Percentiles rank a stretch among this genome's conserved stretches.
Conservation (phyloP, 30 jellyfish, hydroid and myxozoan species). For the Pelagia noctiluca region DNA sequence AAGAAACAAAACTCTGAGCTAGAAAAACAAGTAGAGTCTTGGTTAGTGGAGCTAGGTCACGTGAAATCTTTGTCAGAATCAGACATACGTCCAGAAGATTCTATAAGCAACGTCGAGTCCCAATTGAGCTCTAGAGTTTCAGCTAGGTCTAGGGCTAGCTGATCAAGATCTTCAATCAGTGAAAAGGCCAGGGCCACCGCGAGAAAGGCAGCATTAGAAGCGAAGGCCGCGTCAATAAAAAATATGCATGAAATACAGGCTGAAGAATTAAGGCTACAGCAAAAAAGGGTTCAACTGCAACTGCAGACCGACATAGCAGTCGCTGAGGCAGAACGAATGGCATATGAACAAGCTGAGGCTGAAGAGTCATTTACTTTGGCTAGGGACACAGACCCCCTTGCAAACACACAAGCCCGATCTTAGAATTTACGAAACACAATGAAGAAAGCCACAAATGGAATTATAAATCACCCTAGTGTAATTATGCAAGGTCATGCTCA, state of each 20-base stretch:
- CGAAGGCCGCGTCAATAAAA: neutral
- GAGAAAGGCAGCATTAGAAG: slow-evolving; percentile 23
- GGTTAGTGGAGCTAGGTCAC: neutral
- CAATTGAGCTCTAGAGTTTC: neutral
- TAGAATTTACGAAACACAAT: too few species aligned
- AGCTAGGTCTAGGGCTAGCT: slow-evolving; percentile 14
- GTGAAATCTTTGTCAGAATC: neutral
- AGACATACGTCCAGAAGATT: slow-evolving; percentile 15
- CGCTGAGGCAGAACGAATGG: slow-evolving; percentile 10
- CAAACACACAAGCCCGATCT: too few species aligned
- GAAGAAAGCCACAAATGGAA: too few species aligned
- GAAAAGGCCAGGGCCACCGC: slow-evolving; percentile 22
- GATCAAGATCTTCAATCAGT: neutral
- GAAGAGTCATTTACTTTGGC: too few species aligned
- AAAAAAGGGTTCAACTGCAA: neutral
- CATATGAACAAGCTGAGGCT: slow-evolving; percentile 20
- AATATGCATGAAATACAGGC: slow-evolving; percentile 4
- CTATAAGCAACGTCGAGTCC: neutral
- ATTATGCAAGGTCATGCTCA: too few species aligned
- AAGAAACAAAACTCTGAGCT: neutral
- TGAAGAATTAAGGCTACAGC: slow-evolving; percentile 14
- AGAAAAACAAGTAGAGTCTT: neutral
- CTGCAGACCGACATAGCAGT: neutral
- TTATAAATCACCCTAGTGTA: too few species aligned
- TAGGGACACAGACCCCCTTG: too few species aligned